phyloP scores from a whole-genome alignment of 2,888 invertebrate species.

The Cerastis leucographa region DNA sequence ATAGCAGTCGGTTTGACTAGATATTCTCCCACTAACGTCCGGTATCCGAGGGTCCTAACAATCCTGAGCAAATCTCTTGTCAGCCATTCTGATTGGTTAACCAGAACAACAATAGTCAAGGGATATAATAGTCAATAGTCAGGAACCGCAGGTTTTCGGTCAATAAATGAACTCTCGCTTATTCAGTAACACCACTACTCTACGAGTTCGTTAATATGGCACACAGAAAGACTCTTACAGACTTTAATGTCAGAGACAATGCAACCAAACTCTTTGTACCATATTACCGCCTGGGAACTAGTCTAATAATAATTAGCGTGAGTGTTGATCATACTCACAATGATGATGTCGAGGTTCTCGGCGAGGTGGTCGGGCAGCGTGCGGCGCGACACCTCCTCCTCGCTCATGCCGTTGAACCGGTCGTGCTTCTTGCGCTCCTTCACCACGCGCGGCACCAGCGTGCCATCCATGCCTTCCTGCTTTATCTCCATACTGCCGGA shows the following conservation, averaged over 20 bases:
- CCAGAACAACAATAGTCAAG: neutral
- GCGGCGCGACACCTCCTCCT: slow-evolving; percentile 98
- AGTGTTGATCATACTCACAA: slow-evolving; percentile 95
- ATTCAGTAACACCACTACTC: neutral
- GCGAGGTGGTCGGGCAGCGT: slow-evolving; percentile 98
- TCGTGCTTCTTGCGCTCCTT: slow-evolving; percentile 98
- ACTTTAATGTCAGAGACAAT: neutral
- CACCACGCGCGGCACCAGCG: slow-evolving; percentile 90
- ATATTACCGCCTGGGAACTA: neutral
- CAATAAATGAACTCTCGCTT: neutral
- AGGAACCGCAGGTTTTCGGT: too few species aligned
- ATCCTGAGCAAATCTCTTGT: too few species aligned
- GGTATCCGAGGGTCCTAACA: neutral
- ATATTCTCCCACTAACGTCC: neutral
- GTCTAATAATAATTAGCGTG: slow-evolving; percentile 8
- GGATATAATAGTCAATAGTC: too few species aligned
- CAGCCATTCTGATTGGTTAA: neutral
- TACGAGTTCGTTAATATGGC: neutral
- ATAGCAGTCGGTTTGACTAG: neutral
- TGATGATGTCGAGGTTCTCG: slow-evolving; percentile 98
- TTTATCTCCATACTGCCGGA: slow-evolving; percentile 88
- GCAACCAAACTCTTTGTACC: neutral
- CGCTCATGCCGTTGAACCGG: slow-evolving; percentile 98
- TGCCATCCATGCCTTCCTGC: slow-evolving; percentile 89
- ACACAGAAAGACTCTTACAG: neutral